Evolutionary conservation across 2,797 vertebrate species (phyloP).

Genomic region (Dromococcyx pavoninus): DNA sequence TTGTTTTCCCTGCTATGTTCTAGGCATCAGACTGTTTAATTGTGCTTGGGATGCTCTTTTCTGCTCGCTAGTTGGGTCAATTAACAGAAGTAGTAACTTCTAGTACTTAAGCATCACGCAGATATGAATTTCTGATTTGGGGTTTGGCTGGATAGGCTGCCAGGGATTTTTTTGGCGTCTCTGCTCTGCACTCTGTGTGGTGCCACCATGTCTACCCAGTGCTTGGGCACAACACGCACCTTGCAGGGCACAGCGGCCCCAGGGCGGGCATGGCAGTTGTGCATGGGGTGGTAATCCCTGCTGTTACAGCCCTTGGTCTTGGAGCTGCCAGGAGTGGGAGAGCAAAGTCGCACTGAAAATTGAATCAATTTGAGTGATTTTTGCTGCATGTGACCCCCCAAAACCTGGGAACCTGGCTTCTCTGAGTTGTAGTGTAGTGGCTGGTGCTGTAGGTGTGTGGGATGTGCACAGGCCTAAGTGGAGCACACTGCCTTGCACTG

Average conservation of each 20-base stretch:
- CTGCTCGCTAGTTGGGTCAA: neutral
- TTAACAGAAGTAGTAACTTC: neutral
- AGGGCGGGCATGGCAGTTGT: neutral
- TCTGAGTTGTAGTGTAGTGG: neutral
- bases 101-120: neutral
- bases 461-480: neutral
- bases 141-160: neutral
- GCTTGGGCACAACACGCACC: neutral
- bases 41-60: neutral
- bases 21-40: neutral
- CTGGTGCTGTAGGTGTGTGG: neutral
- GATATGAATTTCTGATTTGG: neutral
- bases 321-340: neutral
- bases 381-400: neutral
- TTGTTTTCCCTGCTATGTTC: neutral
- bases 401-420: neutral
- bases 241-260: neutral
- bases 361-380: neutral
- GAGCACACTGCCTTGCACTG: rapidly evolving
- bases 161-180: neutral
- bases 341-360: neutral
- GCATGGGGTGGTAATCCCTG: neutral
- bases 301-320: neutral
- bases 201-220: neutral
- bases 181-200: neutral